Conservation (phyloP, 1,140 invertebrate species). For the Leptestheria dahalacensis region DNA sequence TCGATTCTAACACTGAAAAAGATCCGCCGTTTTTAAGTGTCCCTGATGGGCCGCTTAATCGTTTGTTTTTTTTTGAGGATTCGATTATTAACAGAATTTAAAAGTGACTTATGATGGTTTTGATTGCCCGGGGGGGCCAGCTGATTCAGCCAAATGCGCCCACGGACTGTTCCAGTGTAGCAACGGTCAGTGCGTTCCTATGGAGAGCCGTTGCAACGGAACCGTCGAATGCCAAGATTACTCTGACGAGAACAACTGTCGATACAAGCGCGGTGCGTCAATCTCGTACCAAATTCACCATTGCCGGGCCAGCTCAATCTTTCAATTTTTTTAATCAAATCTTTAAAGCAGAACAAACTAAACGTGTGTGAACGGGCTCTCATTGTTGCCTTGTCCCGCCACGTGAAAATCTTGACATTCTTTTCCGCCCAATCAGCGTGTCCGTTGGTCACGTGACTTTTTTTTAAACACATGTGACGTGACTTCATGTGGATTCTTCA, state of each 20-base stretch:
- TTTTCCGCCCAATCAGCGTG: not conserved
- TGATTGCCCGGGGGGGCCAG: not conserved
- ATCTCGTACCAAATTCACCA: not conserved
- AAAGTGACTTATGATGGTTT: not conserved
- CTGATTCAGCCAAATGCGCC: not conserved
- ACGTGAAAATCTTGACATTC: no score
- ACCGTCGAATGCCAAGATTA: conserved; percentile 48
- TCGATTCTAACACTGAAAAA: no score
- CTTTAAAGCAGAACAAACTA: no score
- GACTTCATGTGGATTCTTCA: not conserved
- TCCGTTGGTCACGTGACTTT: not conserved
- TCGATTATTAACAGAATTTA: no score
- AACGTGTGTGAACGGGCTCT: no score
- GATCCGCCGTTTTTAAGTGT: no score
- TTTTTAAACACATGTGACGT: not conserved
- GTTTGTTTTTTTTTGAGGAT: not conserved
- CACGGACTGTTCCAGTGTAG: conserved; percentile 37
- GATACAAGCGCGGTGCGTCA: conserved; percentile 17
- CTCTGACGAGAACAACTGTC: conserved; percentile 53
- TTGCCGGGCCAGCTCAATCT: not conserved
- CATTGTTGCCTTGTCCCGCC: no score
- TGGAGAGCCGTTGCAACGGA: conserved; percentile 47
- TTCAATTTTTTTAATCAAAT: not conserved
- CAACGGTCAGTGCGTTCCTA: conserved; percentile 42
- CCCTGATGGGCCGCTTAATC: no score